Conservation (phyloP, 2,888 invertebrate genomes). For the Drosophila conformis region DNA sequence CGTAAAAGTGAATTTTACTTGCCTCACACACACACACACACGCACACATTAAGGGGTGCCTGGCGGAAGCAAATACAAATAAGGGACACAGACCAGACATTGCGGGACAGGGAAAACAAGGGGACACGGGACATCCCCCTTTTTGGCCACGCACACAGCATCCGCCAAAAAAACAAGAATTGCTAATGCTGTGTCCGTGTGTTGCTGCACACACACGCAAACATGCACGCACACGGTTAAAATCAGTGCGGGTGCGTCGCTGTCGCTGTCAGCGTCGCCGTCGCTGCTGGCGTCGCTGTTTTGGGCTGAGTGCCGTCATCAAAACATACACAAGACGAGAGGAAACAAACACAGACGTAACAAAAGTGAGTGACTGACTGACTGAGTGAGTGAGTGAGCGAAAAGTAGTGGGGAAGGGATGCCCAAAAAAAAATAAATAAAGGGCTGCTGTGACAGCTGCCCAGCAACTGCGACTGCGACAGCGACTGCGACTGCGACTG, state of each 20-base stretch:
- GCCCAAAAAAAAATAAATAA: constrained; percentile 29
- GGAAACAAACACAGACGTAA: constrained; percentile 27
- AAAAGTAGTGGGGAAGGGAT: background rate
- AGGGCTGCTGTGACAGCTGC: constrained; percentile 45
- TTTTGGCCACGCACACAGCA: constrained; percentile 50
- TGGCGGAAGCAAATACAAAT: constrained; percentile 62
- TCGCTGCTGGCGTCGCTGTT: constrained; percentile 13
- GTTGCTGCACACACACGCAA: constrained; percentile 34
- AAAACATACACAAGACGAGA: constrained; percentile 45
- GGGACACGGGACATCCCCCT: constrained; percentile 36
- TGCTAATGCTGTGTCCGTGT: constrained; percentile 49
- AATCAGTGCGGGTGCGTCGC: constrained; percentile 68
- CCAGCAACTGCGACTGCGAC: background rate
- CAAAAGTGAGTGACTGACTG: constrained; percentile 11
- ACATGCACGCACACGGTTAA: constrained; percentile 33
- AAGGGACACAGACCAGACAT: constrained; percentile 51
- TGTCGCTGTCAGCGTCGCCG: constrained; percentile 8
- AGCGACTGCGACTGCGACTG: background rate
- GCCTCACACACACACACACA: constrained; percentile 28
- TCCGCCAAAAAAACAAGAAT: constrained; percentile 48
- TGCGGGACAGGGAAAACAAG: constrained; percentile 29
- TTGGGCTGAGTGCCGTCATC: constrained; percentile 67
- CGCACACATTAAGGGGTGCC: constrained; percentile 49
- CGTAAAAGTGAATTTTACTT: constrained; percentile 68
- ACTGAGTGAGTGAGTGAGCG: constrained; percentile 1